Base-by-base conservation (phyloP, 2,797 vertebrate genomes). In the Pangasius krempfi region DNA sequence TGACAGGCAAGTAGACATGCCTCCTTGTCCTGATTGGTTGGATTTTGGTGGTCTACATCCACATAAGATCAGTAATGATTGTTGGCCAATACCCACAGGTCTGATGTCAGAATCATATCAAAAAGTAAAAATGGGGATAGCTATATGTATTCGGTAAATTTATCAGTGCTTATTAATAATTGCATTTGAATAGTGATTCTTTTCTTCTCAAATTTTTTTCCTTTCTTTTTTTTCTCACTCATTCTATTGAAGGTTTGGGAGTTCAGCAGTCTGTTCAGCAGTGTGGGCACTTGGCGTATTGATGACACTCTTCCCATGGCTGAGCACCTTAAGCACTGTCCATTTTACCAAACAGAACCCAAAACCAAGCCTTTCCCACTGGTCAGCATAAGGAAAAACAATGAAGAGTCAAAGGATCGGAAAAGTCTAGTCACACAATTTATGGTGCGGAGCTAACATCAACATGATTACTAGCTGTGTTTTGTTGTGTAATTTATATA, bases 181-280 rank as follows among this genome's bases (percentile, higher is more conserved):
- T 80, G 3, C 30, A 22, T 82, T 44, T 62, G 33, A 62, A 62
- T 82, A 16, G 27, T 52, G 30, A 75, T 83, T 20, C 27, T 64
- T 9, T 7, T 89, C 14, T 79, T 3, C 30, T 44, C 0, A 16
- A 27, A 4, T 6, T 33, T 33, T 33, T 75, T 75, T 75, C 40
- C 10, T 72, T 66, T 14, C 87, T 0, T 75, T 52, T 54, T 52
- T 54, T 52, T 87, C 44, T 89, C 13, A 76, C 8, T 81, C 4
- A 56, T 22, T 90, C 54, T 54, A 33, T 89, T 84, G 89, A 91
- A 99, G 98, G 95, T 97, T n/a, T 99, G 98, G 98, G 96, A 97
- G 90, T 99, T 99, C 94, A 99, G 98, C 95, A 97, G 94, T 88
- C 93, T 97, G 66, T 99, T 99, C 95, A 97, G 98, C 89, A 93